phyloP scores from a whole-genome alignment of 1,140 invertebrate genomes.

The Wiebesia pumilae region DNA sequence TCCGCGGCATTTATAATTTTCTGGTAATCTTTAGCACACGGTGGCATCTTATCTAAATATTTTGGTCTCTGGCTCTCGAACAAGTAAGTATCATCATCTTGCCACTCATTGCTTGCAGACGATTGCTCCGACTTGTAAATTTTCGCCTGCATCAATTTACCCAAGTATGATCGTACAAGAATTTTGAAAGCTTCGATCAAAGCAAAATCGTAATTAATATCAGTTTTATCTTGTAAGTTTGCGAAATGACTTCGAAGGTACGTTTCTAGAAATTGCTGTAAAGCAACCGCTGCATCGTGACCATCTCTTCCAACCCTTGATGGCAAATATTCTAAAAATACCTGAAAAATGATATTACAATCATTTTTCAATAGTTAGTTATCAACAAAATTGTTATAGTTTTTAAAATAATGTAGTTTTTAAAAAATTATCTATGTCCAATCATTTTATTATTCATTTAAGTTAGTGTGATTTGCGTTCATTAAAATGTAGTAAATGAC shows the following conservation, averaged over 20 bases:
- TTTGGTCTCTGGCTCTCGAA: constrained; percentile 72
- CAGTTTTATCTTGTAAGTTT: constrained; percentile 62
- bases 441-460: neutral
- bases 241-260: constrained; percentile 74
- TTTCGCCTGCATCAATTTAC: constrained; percentile 73
- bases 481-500: too few species aligned
- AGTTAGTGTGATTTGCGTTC: too few species aligned
- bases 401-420: too few species aligned
- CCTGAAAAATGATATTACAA: constrained; percentile 49
- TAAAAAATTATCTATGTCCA: too few species aligned
- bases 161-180: constrained; percentile 76
- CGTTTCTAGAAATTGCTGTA: constrained; percentile 77
- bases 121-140: constrained; percentile 59
- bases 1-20: constrained; percentile 60
- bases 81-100: constrained; percentile 67
- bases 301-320: constrained; percentile 77
- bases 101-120: constrained; percentile 38
- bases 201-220: constrained; percentile 71
- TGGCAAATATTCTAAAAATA: constrained; percentile 78
- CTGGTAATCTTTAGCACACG: constrained; percentile 66
- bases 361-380: neutral
- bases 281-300: constrained; percentile 73
- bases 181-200: constrained; percentile 76
- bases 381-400: neutral
- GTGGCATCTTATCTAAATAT: constrained; percentile 75